Evolutionary conservation across 2,797 vertebrate species (phyloP), one percentile per base, ranked within the genome.

Genomic region (Phoebastria nigripes): DNA sequence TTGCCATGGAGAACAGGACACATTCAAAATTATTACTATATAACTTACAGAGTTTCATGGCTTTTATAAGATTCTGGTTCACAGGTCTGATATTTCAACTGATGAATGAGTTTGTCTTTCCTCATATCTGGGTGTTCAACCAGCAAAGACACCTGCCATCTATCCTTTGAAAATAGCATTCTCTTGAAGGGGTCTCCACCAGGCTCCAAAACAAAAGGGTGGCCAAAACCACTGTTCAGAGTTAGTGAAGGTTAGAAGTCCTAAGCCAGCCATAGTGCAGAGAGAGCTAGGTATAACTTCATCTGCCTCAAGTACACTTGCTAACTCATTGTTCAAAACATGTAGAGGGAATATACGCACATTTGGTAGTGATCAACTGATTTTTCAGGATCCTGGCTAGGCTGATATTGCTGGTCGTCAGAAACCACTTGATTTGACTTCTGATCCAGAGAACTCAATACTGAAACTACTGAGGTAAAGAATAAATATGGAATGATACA

Each of bases 281-380:
- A 44, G 21, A 49, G 24, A 33, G 15, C 9, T 41, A 11, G 2
- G 15, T 42, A 52, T 65, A 85, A 46, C 14, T 8, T 35, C 65
- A 55, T 33, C 26, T 20, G 31, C 31, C 51, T 46, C 35, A 31
- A 21, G 12, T 5, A 58, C 24, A 46, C 21, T 35, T 72, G 24
- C 10, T 54, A 72, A 52, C 14, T 58, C 33, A 7, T 26, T 46
- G 41, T 33, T n/a, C 8, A 22, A 85, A 79, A 52, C 11, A 19
- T 1, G 6, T 4, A 16, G 29, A 71, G n/a, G 26, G 29, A 74
- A 67, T 51, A 56, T 8, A 29, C 0, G 0, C 35, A 31, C 21
- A 41, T 37, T 61, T 12, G 54, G 28, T 26, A 66, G 18, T 8
- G 22, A 63, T 7, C 9, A 78, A 39, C 7, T 52, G 55, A 88